Evolutionary conservation across 2,113 vertebrate species (phyloP).

Genomic region (Danionella cerebrum): DNA sequence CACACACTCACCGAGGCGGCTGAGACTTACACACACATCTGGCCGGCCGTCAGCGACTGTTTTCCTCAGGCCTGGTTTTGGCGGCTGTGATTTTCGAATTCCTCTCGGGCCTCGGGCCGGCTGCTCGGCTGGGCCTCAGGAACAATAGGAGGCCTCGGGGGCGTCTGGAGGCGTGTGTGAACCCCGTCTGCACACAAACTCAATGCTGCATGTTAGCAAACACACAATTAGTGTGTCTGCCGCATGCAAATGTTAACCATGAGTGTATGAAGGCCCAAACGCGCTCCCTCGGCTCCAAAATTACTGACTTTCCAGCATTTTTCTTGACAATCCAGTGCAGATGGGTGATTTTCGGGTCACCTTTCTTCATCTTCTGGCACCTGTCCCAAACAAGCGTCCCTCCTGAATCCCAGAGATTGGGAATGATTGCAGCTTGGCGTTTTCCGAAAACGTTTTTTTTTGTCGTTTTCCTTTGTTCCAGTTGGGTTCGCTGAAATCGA

Average conservation of each 20-base stretch:
- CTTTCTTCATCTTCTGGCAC: too few species aligned
- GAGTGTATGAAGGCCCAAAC: too few species aligned
- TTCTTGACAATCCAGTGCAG: too few species aligned
- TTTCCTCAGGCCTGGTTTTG: neutral
- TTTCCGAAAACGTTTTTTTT: too few species aligned
- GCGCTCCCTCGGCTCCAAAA: too few species aligned
- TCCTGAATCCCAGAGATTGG: too few species aligned
- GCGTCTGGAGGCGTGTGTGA: slow-evolving; percentile 43
- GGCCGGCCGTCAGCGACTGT: neutral
- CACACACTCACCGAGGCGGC: slow-evolving; percentile 1
- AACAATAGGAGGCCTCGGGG: slow-evolving; percentile 43
- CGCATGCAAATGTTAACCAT: slow-evolving; percentile 75
- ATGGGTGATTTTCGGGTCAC: too few species aligned
- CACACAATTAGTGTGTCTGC: slow-evolving; percentile 73
- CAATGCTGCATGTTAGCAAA: slow-evolving; percentile 61
- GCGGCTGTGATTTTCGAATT: neutral
- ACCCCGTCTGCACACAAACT: slow-evolving; percentile 32
- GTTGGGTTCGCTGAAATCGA: neutral
- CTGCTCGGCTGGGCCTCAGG: slow-evolving; percentile 24
- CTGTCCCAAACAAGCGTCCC: too few species aligned
- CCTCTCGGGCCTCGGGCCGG: neutral
- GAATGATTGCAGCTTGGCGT: too few species aligned
- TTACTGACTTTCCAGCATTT: too few species aligned
- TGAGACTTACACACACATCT: neutral
- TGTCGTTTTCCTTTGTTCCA: too few species aligned